Base-by-base conservation (phyloP, 2,888 invertebrate species). In the Cosmia pyralina region DNA sequence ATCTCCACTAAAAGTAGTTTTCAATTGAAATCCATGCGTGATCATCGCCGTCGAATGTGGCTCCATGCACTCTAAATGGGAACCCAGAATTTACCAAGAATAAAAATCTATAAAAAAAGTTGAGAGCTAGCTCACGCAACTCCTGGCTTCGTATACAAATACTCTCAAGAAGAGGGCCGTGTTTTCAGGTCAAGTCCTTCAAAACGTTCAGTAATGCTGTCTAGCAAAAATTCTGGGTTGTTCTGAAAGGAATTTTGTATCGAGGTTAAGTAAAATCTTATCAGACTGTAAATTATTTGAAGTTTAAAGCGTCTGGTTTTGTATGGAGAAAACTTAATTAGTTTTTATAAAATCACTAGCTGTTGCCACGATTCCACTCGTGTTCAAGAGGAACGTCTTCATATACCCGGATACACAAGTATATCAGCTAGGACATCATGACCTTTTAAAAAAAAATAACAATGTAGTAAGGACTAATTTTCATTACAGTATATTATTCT, bases 121-220 rank as follows among this genome's bases (percentile, higher is more conserved):
- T 13, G 2, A 46, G 22, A 13, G 46, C 11, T 41, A 28, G 17
- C 53, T 11, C 52, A 48, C 48, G 22, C 15, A 8, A 50, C 15
- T 55, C 48, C 22, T 34, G 44, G 34, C 17, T 68, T 55, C 10
- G 50, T 62, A 50, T 34, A 55, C 34, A 60, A 68, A 60, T 52
- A 65, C 38, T 59, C 59, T 59, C 46, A 53, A 62, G 53, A 69
- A 22, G 13, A 6, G 46, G 6, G 19, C 19, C 22, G 8, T 48
- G 63, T 63, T 76, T 69, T 58, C 38, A 63, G 76, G 75, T 76
- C 76, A 76, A 76, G 76, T 48, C 17, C n/a, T 60, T 55, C 10
- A 1, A 60, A 53, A 22, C 15, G 48, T 52, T 46, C 58, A 76
- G 55, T 34, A 68, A 50, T 58, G 34, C 75, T 67, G 46, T 41